Base-by-base conservation (phyloP, 2,797 vertebrate species). In the Thunnus albacares region DNA sequence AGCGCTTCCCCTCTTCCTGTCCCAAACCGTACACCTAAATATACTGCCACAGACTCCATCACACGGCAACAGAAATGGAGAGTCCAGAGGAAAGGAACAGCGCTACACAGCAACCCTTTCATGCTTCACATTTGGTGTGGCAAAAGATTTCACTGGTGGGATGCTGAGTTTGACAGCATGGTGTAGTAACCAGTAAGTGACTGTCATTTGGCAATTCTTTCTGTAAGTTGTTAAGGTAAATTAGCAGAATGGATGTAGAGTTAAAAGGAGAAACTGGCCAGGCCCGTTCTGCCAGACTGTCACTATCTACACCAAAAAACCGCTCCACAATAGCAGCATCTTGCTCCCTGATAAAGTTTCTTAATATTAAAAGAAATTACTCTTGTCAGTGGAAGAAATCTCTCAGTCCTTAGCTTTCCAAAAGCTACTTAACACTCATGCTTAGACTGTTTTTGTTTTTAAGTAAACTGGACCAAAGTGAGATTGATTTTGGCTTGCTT, bases 1-100 rank as follows among this genome's bases (percentile, higher is more conserved):
- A 93, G 91, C 68, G 87, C 90, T 92, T 87, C 90, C 90, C 87
- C 87, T 90, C 87, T 92, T 92, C 88, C 91, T 89, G 91, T 92
- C 84, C 80, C 80, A 90, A 92, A 93, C 87, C 89, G 59, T 82
- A 88, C 81, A 52, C 82, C 91, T 91, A 93, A 92, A 94, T 90
- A 93, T 85, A 89, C 79, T 0, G 53, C 86, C 75, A 41, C 74
- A 72, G 61, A 65, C 81, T 85, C 83, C 86, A 80, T 88, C 62
- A 53, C 79, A 71, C 51, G 24, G 82, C 82, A 75, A 47, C 51
- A 76, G 74, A 80, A 82, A 67, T 4, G 61, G 65, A 53, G 74
- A 71, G 79, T 71, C 69, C 69, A 49, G 81, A 45, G 72, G 73
- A 68, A 30, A 80, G 77, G 28, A 70, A 49, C 45, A 10, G 70